Conservation (phyloP, 2,888 invertebrate genomes). For the Petrolisthes manimaculis region DNA sequence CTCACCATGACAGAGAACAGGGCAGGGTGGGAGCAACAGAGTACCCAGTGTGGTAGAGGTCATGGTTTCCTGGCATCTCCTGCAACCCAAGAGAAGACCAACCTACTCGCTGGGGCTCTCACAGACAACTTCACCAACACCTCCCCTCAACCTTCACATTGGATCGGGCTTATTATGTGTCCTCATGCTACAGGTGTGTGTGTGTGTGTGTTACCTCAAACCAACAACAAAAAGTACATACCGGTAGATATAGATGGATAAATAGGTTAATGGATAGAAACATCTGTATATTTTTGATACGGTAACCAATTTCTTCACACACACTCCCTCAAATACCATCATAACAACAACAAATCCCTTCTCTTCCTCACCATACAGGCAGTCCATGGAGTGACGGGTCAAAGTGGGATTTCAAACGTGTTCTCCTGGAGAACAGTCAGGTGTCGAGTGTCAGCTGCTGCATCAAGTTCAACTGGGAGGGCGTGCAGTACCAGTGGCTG, state of each 20-base stretch:
- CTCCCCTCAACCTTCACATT: conserved; percentile 10
- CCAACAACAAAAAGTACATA: not conserved
- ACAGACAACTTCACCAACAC: not conserved
- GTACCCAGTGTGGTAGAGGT: conserved; percentile 37
- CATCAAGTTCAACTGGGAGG: conserved; percentile 44
- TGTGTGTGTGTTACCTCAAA: not conserved
- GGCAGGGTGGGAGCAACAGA: conserved; percentile 53
- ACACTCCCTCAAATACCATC: not conserved
- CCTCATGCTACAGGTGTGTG: conserved; percentile 41
- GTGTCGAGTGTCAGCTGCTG: conserved; percentile 53
- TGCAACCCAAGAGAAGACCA: conserved; percentile 40
- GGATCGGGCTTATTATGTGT: conserved; percentile 62
- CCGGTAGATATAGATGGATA: too few species aligned
- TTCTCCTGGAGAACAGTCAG: conserved; percentile 25
- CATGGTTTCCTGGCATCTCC: conserved; percentile 54
- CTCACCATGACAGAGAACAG: conserved; percentile 26
- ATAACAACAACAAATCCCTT: not conserved
- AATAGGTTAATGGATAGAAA: too few species aligned
- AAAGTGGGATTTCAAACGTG: conserved; percentile 34
- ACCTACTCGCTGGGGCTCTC: conserved; percentile 17
- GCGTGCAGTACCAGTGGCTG: conserved; percentile 39
- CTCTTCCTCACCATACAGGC: not conserved
- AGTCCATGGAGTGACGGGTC: conserved; percentile 57
- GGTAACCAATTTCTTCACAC: too few species aligned
- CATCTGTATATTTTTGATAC: too few species aligned